Evolutionary conservation across 2,113 vertebrate species (phyloP), one percentile per base, ranked within the genome.

Genomic region (Neotragus moschatus): DNA sequence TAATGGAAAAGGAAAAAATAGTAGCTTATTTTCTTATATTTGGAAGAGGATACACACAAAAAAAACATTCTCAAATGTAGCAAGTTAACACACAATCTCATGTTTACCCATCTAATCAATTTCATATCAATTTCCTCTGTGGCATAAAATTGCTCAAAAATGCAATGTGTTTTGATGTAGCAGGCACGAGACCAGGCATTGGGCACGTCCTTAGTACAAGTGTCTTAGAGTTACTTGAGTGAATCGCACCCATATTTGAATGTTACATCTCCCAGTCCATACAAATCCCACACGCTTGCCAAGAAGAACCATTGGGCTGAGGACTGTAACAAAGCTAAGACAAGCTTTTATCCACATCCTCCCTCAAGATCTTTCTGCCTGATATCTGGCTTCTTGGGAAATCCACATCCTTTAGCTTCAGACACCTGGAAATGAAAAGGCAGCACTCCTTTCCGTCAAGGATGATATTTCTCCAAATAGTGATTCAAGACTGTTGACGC

Each of bases 381-480:
- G 81, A 45, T 30, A 7, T 7, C 36, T 21, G 39, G 36, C 55
- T 95, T 96, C 81, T 70, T 9, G 0, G 93, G 91, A 95, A 98
- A 97, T 81, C 82, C 14, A 1, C 79, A 89, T 95, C 77, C 61
- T 91, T 92, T 93, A 92, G 30, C 60, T 47, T 61, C 6, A 90
- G 81, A 79, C 70, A 66, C 56, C 49, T 93, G 85, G 53, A 91
- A 97, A 95, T 92, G 92, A 96, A 91, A 97, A 96, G 63, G 58
- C 60, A 93, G 73, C 12, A 17, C 73, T 84, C 25, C 73, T 84
- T 93, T 79, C 90, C 0, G 2, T 93, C 96, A 94, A 89, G 53
- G 63, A 77, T 49, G 58, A 21, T 92, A 85, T 96, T 96, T 96
- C 95, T 97, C 63, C 89, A 90, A 89, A 97, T 25, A 90, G 96